Evolutionary conservation across 2,797 vertebrate genomes (phyloP).

Genomic region (Sebastes matsubarae): DNA sequence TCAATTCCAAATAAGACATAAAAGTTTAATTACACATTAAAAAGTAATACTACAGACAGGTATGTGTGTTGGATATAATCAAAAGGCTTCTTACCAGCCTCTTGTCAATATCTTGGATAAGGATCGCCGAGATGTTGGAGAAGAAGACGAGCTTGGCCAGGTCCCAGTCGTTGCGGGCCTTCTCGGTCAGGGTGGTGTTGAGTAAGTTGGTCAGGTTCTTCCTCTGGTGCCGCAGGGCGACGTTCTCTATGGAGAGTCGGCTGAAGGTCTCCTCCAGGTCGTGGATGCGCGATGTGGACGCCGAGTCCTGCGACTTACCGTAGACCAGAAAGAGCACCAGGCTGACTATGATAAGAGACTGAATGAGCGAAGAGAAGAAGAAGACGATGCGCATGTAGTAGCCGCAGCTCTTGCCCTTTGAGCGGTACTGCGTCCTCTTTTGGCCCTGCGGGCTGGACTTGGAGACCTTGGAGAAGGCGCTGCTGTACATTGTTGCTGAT

Average conservation of each 20-base stretch:
- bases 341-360: constrained; percentile 93
- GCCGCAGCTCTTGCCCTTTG: constrained; percentile 84
- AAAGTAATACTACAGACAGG: background rate
- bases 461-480: constrained; percentile 73
- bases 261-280: constrained; percentile 80
- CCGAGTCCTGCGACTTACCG: constrained; percentile 83
- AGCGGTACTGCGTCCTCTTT: constrained; percentile 68
- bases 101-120: background rate
- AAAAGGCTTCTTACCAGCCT: constrained; percentile 57
- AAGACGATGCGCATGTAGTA: constrained; percentile 93
- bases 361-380: constrained; percentile 93
- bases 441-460: constrained; percentile 65
- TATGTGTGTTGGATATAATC: background rate
- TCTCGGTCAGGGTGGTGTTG: constrained; percentile 80
- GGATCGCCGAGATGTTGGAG: constrained; percentile 35
- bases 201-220: constrained; percentile 83
- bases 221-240: constrained; percentile 60
- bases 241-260: constrained; percentile 69
- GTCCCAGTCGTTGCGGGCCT: constrained; percentile 57
- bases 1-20: background rate
- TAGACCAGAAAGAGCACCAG: constrained; percentile 96
- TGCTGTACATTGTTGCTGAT: constrained; percentile 74
- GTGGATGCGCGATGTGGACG: constrained; percentile 73
- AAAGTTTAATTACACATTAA: background rate
- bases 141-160: background rate